Percentiles rank a stretch among this genome's conserved stretches.
Conservation (phyloP, 2,797 vertebrate genomes). For the Aplochiton taeniatus region DNA sequence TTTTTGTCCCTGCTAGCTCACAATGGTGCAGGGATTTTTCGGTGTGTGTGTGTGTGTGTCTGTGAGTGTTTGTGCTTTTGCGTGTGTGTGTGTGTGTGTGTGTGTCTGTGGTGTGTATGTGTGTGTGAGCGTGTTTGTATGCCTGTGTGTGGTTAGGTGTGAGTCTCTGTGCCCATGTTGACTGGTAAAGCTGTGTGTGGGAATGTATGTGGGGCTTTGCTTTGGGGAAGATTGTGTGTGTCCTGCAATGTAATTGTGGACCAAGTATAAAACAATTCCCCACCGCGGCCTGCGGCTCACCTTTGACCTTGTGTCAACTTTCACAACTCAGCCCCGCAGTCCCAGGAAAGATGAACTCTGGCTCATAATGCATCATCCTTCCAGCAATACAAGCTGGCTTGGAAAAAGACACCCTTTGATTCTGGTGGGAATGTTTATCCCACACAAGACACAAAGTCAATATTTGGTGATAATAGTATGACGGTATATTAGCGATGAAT, state of each 20-base stretch:
- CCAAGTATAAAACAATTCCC: conserved; percentile 53
- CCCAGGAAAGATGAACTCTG: conserved; percentile 46
- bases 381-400: neutral
- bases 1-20: conserved; percentile 1
- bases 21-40: conserved; percentile 9
- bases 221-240: conserved; percentile 37
- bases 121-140: neutral
- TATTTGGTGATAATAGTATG: too few relatives aligned
- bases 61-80: neutral
- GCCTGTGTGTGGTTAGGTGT: too few relatives aligned
- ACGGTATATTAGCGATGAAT: too few relatives aligned
- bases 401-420: neutral
- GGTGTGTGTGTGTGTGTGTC: neutral
- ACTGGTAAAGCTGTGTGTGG: neutral
- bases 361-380: conserved; percentile 63
- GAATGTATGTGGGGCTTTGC: neutral
- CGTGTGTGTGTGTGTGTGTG: neutral
- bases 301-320: conserved; percentile 45
- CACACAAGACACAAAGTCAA: too few relatives aligned
- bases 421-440: neutral
- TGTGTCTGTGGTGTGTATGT: neutral
- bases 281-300: conserved; percentile 39
- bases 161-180: too few relatives aligned
- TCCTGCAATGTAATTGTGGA: conserved; percentile 53
- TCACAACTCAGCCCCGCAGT: conserved; percentile 37